Evolutionary conservation across 2,113 vertebrate genomes (phyloP).

Genomic region (Channa maculata): DNA sequence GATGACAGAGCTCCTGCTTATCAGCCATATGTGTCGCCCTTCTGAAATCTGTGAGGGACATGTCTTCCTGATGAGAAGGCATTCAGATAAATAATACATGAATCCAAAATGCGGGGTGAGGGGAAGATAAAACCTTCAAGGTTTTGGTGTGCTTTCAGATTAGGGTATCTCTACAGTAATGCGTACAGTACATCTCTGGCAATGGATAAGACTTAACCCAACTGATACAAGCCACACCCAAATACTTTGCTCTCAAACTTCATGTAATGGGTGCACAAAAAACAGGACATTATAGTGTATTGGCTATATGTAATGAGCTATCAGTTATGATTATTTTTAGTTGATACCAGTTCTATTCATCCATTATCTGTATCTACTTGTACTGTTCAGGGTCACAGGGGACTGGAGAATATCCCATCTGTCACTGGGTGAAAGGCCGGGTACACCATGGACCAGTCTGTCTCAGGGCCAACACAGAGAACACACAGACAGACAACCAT

Average conservation of each 20-base stretch:
- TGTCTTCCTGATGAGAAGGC: constrained; percentile 54
- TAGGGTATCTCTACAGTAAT: neutral
- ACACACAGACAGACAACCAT: no score
- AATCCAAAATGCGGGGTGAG: constrained; percentile 61
- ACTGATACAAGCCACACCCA: neutral
- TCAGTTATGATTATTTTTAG: constrained; percentile 4
- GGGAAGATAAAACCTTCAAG: constrained; percentile 40
- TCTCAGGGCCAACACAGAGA: no score
- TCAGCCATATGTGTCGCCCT: constrained; percentile 28
- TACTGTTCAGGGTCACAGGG: no score
- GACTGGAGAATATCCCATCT: no score
- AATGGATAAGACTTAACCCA: neutral
- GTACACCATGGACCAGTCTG: no score
- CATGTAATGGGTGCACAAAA: neutral
- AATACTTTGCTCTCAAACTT: neutral
- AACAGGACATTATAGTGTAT: neutral
- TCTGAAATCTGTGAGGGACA: constrained; percentile 7
- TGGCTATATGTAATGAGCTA: constrained; percentile 3
- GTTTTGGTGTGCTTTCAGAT: constrained; percentile 42
- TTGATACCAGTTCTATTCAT: neutral
- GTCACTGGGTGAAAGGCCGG: no score
- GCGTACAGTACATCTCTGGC: neutral
- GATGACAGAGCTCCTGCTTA: constrained; percentile 51
- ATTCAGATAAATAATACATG: constrained; percentile 45
- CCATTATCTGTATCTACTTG: no score